These are phyloP conservation scores for Mesoligia furuncula DNA, from an alignment of 2,888 invertebrate species.

Conservation along the genomic window DNA sequence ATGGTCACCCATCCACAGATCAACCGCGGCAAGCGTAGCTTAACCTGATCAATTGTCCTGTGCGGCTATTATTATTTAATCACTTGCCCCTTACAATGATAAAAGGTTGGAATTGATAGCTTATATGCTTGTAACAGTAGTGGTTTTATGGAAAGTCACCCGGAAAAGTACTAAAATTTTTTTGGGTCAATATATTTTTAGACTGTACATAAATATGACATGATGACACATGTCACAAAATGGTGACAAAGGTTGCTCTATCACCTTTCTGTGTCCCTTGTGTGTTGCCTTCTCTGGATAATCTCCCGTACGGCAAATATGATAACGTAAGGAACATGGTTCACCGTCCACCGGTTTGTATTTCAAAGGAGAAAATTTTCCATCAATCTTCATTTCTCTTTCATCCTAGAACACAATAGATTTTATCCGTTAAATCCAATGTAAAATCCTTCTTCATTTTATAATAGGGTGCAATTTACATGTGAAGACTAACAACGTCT, in stretches of 20 bases:
- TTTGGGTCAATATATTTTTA: not conserved
- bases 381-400: not conserved
- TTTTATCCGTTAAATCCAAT: slow-evolving; percentile 6
- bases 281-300: not conserved
- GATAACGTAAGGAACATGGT: slow-evolving; percentile 18
- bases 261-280: not conserved
- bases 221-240: not conserved
- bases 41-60: too few relatives aligned
- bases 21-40: too few relatives aligned
- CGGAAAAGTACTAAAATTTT: not conserved
- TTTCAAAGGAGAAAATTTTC: slow-evolving; percentile 18
- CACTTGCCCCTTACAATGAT: too few relatives aligned
- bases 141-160: not conserved
- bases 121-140: not conserved
- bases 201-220: not conserved
- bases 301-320: slow-evolving; percentile 13
- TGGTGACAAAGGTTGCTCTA: not conserved
- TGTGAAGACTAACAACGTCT: not conserved
- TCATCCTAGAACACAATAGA: slow-evolving; percentile 13
- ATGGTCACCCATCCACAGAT: too few relatives aligned
- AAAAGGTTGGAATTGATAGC: not conserved
- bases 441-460: slow-evolving; percentile 16
- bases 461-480: not conserved
- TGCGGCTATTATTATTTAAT: too few relatives aligned
- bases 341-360: slow-evolving; percentile 1